Evolutionary conservation across 1,140 invertebrate species (phyloP).

Genomic region (Stratiolaelaps scimitus): DNA sequence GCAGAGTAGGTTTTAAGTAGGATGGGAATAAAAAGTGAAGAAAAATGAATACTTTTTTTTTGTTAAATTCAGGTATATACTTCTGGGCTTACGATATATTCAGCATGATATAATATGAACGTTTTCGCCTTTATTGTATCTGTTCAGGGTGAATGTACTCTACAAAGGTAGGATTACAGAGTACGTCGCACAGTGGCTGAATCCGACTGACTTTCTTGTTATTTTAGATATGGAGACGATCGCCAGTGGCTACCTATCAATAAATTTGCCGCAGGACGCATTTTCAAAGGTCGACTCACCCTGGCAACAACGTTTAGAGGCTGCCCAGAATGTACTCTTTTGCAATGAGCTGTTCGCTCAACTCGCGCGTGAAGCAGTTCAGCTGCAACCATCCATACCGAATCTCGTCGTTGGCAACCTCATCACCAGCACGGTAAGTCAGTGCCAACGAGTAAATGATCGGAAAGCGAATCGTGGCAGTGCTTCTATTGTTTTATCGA

Average conservation of each 20-base stretch:
- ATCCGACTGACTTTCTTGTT: neutral
- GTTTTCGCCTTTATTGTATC: no score
- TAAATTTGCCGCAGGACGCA: conserved; percentile 40
- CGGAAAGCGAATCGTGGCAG: no score
- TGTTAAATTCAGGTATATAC: no score
- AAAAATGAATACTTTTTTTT: no score
- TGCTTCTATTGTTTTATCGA: no score
- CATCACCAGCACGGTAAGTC: conserved; percentile 76
- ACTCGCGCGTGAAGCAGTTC: conserved; percentile 82
- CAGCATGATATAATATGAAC: no score
- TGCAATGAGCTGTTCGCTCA: conserved; percentile 94
- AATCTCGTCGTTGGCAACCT: conserved; percentile 94
- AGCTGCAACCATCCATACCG: conserved; percentile 76
- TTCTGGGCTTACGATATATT: no score
- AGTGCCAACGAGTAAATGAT: no score
- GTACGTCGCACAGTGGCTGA: neutral
- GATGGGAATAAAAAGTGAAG: no score
- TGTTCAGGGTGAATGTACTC: no score
- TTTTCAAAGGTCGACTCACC: conserved; percentile 57
- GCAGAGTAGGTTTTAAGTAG: no score
- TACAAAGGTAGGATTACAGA: no score
- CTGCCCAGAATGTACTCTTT: conserved; percentile 90
- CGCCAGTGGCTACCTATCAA: conserved; percentile 41
- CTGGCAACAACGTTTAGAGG: conserved; percentile 89
- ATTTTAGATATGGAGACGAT: conserved; percentile 43